Conservation (phyloP, 2,113 vertebrate genomes). For the Melanocharis versteri region DNA sequence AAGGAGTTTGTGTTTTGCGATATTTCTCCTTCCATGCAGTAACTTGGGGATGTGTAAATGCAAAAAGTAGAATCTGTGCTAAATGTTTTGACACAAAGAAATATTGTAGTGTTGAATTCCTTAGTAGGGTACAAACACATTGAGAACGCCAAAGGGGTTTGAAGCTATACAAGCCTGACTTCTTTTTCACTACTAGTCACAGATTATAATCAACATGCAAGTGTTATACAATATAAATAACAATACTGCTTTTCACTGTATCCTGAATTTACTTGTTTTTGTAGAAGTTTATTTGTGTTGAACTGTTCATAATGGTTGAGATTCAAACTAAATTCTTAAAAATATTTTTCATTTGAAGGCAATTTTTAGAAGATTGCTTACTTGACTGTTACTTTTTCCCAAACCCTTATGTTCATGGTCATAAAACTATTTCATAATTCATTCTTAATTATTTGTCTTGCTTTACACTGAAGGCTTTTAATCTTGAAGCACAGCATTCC, state of each 20-base stretch:
- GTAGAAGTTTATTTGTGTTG: background rate
- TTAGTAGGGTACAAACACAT: background rate
- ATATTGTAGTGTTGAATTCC: background rate
- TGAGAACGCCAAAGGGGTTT: background rate
- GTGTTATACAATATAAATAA: background rate
- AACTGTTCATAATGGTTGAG: background rate
- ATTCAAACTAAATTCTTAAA: background rate
- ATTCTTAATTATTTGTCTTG: background rate
- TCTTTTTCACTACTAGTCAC: background rate
- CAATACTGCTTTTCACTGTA: background rate
- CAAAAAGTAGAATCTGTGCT: background rate
- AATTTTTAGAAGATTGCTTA: background rate
- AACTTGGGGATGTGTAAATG: background rate
- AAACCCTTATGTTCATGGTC: background rate
- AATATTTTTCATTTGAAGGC: background rate
- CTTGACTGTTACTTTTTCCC: background rate
- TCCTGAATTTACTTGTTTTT: background rate
- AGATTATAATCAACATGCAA: background rate
- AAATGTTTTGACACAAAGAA: slow-evolving; percentile 4
- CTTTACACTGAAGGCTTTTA: background rate
- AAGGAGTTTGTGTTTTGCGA: background rate
- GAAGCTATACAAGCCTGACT: background rate
- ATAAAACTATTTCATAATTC: background rate
- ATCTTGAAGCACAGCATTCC: background rate
- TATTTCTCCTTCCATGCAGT: background rate